phyloP scores from a whole-genome alignment of 2,113 vertebrate genomes.

The Cyphomyrus plagiostoma region DNA sequence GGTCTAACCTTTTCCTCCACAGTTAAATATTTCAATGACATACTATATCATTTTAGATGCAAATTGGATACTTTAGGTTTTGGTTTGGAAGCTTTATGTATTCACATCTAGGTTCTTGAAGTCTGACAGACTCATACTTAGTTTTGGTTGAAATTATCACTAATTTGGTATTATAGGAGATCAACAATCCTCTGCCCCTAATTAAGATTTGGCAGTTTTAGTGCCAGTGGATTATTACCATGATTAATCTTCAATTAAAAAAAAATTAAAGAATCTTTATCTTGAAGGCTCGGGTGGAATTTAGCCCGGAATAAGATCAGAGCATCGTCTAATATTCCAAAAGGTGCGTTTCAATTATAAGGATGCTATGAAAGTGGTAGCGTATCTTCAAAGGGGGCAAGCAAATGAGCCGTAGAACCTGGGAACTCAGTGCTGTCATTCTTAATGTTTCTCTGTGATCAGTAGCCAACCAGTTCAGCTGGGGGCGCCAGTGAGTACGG shows the following conservation, averaged over 20 bases:
- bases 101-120: not conserved
- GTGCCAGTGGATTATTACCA: not conserved
- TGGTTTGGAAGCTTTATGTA: not conserved
- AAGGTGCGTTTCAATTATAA: not conserved
- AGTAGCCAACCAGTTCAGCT: not conserved
- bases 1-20: not conserved
- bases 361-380: not conserved
- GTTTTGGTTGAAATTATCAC: not conserved
- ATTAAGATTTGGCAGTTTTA: not conserved
- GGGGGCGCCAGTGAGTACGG: not conserved
- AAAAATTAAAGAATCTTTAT: not conserved
- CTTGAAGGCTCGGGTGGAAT: not conserved
- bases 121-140: not conserved
- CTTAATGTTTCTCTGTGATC: not conserved
- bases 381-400: not conserved
- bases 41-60: not conserved
- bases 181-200: not conserved
- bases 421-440: not conserved
- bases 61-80: not conserved
- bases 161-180: not conserved
- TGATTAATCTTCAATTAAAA: not conserved
- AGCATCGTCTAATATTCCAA: not conserved
- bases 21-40: not conserved
- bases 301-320: not conserved
- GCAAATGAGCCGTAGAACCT: not conserved